phyloP scores from a whole-genome alignment of 1,140 invertebrate species.

The Dufourea novaeangliae region DNA sequence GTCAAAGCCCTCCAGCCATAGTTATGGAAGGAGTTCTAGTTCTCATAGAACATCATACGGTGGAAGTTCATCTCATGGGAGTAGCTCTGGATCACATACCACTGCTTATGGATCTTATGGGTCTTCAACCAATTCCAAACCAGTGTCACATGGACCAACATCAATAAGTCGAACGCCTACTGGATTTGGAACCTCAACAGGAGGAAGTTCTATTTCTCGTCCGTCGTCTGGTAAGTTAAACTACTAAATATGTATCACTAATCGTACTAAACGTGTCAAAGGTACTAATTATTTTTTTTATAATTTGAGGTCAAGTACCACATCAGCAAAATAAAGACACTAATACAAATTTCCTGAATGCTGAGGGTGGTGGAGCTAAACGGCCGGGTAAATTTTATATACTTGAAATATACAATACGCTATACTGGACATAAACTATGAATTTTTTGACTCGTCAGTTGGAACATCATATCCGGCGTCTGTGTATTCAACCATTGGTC shows the following conservation, averaged over 20 bases:
- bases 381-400: conserved; percentile 48
- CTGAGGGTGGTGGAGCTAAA: conserved; percentile 53
- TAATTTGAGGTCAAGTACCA: conserved; percentile 31
- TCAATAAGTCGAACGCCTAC: background rate
- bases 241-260: background rate
- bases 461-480: too few relatives aligned
- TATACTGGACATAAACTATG: background rate
- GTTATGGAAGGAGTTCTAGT: background rate
- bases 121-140: background rate
- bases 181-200: background rate
- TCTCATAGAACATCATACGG: background rate
- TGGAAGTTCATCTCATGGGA: background rate
- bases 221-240: background rate
- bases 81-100: too few relatives aligned
- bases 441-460: background rate
- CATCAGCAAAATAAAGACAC: conserved; percentile 39
- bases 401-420: background rate
- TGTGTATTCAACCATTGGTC: background rate
- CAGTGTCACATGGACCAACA: background rate
- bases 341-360: conserved; percentile 50
- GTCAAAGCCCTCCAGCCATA: background rate
- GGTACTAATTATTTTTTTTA: background rate
- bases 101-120: background rate
- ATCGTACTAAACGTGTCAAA: background rate
- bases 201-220: background rate